Percentiles rank a stretch among this genome's conserved stretches.
These are phyloP conservation scores for Phylloscopus whistleri DNA, from an alignment of 2,113 vertebrate species.

Conservation along the genomic window DNA sequence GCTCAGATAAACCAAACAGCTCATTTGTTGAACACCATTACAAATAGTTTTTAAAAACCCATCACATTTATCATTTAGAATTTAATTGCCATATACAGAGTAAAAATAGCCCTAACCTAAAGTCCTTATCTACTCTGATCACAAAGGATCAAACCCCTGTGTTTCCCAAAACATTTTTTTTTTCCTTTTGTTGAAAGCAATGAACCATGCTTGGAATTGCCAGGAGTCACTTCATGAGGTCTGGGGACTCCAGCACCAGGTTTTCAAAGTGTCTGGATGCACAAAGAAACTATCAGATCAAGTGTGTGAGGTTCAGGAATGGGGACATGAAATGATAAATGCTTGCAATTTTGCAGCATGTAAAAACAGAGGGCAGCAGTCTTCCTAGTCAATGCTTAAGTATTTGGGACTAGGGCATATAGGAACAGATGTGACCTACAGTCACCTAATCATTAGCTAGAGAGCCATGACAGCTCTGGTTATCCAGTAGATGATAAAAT, in stretches of 20 bases:
- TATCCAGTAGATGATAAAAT: not conserved
- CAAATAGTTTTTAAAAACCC: not conserved
- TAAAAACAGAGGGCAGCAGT: not conserved
- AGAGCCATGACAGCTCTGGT: not conserved
- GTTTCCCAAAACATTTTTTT: not conserved
- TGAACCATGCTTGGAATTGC: not conserved
- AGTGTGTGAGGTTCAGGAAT: not conserved
- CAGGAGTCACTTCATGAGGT: accelerated
- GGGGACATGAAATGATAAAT: not conserved
- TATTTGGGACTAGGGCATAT: not conserved
- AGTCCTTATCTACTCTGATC: not conserved
- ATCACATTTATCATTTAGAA: not conserved
- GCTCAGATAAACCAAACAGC: not conserved
- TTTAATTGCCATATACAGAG: not conserved
- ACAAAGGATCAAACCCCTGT: not conserved
- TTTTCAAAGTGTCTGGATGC: not conserved
- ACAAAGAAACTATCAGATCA: not conserved
- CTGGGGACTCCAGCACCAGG: not conserved
- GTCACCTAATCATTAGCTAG: not conserved
- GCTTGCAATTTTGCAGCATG: not conserved
- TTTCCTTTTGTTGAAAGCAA: not conserved
- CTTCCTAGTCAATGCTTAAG: not conserved
- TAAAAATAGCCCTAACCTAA: not conserved
- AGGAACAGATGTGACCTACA: not conserved
- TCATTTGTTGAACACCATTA: not conserved